These are phyloP conservation scores for Hippocampus mohnikei DNA, from an alignment of 2,113 vertebrate species.

Conservation along the genomic window DNA sequence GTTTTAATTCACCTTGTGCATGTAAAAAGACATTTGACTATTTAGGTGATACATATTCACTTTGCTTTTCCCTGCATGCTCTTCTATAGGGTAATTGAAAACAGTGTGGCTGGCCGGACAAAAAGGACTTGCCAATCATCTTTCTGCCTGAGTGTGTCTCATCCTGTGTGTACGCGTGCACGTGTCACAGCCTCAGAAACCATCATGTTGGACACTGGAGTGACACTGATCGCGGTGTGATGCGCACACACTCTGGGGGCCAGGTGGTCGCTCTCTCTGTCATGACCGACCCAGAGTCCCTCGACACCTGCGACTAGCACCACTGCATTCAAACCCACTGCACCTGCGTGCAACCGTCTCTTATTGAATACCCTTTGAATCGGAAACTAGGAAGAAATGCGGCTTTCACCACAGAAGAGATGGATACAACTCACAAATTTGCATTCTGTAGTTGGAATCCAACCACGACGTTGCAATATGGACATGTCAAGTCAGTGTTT, in stretches of 20 bases:
- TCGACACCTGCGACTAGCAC: conserved; percentile 47
- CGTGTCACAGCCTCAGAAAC: conserved; percentile 12
- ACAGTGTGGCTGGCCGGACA: conserved; percentile 25
- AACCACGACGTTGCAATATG: neutral
- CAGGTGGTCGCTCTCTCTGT: conserved; percentile 46
- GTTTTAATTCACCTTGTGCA: neutral
- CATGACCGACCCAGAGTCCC: conserved; percentile 45
- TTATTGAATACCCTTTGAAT: conserved; percentile 30
- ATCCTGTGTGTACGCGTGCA: conserved; percentile 17
- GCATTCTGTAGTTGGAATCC: neutral
- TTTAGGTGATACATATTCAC: conserved; percentile 11
- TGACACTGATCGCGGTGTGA: conserved; percentile 43
- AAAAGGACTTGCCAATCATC: conserved; percentile 49
- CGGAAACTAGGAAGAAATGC: conserved; percentile 26
- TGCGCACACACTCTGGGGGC: conserved; percentile 12
- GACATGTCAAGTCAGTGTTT: neutral
- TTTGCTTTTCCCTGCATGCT: conserved; percentile 8
- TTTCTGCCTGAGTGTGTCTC: conserved; percentile 35
- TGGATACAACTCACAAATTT: neutral
- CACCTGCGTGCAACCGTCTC: conserved; percentile 48
- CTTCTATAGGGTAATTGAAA: conserved; percentile 18
- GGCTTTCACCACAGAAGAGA: conserved; percentile 8
- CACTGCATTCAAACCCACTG: conserved; percentile 33
- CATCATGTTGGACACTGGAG: conserved; percentile 54
- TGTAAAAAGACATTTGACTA: neutral